phyloP scores from a whole-genome alignment of 2,797 vertebrate species.

The Erpetoichthys calabaricus region DNA sequence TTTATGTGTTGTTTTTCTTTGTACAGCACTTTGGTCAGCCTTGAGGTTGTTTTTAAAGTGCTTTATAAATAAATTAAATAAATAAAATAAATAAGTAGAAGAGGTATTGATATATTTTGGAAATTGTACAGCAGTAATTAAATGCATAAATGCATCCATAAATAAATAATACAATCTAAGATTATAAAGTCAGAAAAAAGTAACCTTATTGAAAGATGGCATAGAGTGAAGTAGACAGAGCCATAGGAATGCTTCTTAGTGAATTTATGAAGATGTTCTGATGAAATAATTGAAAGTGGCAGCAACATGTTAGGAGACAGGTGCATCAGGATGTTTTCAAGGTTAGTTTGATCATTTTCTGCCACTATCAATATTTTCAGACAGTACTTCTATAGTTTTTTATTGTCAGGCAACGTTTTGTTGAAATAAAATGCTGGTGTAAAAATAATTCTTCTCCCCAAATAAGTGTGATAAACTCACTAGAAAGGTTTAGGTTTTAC shows the following conservation, averaged over 20 bases:
- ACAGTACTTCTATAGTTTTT: slow-evolving; percentile 5
- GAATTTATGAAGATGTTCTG: slow-evolving; percentile 17
- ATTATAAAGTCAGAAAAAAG: not conserved
- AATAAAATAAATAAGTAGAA: not conserved
- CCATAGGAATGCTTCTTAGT: slow-evolving; percentile 4
- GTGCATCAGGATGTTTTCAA: slow-evolving; percentile 17
- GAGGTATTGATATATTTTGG: too few species aligned
- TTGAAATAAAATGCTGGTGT: too few species aligned
- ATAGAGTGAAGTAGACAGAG: not conserved
- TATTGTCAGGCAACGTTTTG: not conserved
- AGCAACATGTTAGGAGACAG: slow-evolving; percentile 19
- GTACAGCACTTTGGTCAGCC: too few species aligned
- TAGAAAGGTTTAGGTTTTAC: too few species aligned
- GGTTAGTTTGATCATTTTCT: slow-evolving; percentile 26
- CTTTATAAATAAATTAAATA: too few species aligned
- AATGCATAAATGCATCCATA: too few species aligned
- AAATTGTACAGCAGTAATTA: too few species aligned
- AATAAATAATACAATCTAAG: too few species aligned
- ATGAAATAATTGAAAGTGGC: slow-evolving; percentile 22
- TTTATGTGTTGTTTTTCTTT: too few species aligned
- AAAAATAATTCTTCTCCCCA: too few species aligned
- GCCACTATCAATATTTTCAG: slow-evolving; percentile 24
- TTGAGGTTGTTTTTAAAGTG: too few species aligned
- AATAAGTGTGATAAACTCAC: too few species aligned
- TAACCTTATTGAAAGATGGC: not conserved